Evolutionary conservation across 2,797 vertebrate genomes (phyloP).

Genomic region (Oryzias sinensis): DNA sequence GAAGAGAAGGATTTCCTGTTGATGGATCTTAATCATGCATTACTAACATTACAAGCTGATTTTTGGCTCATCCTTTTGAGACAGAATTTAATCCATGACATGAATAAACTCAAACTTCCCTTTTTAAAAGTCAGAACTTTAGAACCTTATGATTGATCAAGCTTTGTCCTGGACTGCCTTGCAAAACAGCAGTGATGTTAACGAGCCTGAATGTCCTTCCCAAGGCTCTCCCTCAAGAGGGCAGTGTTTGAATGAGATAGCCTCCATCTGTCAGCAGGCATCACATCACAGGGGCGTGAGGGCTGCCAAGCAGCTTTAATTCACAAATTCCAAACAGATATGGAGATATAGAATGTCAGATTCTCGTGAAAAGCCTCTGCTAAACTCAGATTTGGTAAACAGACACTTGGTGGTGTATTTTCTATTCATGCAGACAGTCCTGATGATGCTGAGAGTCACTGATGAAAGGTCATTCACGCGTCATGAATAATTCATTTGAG

Average conservation of each 20-base stretch:
- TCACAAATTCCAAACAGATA: conserved; percentile 42
- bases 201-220: conserved; percentile 7
- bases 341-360: neutral
- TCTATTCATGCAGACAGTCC: neutral
- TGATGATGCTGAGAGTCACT: neutral
- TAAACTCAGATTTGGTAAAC: conserved; percentile 3
- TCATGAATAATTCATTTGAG: conserved; percentile 22
- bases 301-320: conserved; percentile 27
- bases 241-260: conserved; percentile 77
- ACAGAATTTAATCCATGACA: conserved; percentile 1
- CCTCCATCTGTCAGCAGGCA: conserved; percentile 54
- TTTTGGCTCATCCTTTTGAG: conserved; percentile 28
- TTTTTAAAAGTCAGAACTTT: no score
- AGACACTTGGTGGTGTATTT: conserved; percentile 4
- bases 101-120: neutral
- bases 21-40: conserved; percentile 8
- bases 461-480: conserved; percentile 16
- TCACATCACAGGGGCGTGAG: conserved; percentile 32
- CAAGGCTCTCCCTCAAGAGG: conserved; percentile 73
- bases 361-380: conserved; percentile 12
- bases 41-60: conserved; percentile 38
- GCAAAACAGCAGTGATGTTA: conserved; percentile 6
- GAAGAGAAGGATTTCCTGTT: neutral
- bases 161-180: conserved; percentile 1
- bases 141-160: neutral